Base-by-base conservation (phyloP, 2,113 vertebrate species). In the Albula goreensis region DNA sequence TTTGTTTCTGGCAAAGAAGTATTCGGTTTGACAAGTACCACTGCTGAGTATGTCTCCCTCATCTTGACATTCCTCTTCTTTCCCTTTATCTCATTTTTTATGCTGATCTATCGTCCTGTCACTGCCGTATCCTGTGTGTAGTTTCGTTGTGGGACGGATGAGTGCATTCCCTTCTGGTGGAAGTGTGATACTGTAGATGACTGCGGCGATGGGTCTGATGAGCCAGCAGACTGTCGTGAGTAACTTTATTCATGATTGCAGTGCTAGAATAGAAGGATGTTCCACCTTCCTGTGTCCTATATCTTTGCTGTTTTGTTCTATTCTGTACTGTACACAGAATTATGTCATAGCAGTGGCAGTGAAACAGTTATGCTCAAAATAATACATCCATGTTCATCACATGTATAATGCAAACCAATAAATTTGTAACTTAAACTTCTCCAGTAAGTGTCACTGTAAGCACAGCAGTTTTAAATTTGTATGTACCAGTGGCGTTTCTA, bases 141-240 rank as follows among this genome's bases (percentile, higher is more conserved):
- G 98, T 99, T 99, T 90, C 98, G 97, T 78, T 99, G 98, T 86
- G 98, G 97, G 86, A 99, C 98, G 4, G 98, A 99, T 88, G 98
- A 99, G 93, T 99, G 98, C 80, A 99, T 99, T 90, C 98, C 98
- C 0, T 99, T 99, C 89, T 99, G 98, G 98, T 99, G 98, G 98
- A 99, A 99, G 91, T 99, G 98, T 90, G 98, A 99, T 92, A 99
- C 98, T 0, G 98, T 99, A 3, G 98, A 99, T 41, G 98, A 99
- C 92, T 99, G 98, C 15, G 98, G 98, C 0, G 98, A 99, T 60
- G 97, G 98, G 85, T 99, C 98, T 0, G 98, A 99, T 0, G 98
- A 99, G 90, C 98, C 98, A 2, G 88, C 96, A 0, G 97, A 99
- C 88, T 99, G 98, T 78, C 98, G 98, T 99, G 90, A 98, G 98